Percentiles rank a stretch among this genome's conserved stretches.
These are phyloP conservation scores for Lerista edwardsae DNA, from an alignment of 2,797 vertebrate genomes.

Conservation along the genomic window DNA sequence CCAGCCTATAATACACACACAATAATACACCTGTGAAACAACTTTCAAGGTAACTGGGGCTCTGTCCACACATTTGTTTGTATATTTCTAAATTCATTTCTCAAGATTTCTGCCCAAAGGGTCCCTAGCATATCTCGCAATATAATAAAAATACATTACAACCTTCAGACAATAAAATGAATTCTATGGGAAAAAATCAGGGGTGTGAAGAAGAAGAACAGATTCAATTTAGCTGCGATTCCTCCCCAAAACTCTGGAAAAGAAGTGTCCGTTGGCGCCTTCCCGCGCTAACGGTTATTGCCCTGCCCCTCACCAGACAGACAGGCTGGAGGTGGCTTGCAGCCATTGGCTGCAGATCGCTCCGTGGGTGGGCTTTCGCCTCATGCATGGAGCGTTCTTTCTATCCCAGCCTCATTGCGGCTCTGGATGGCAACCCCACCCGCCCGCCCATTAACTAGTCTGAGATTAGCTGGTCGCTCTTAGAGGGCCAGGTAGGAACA, in stretches of 20 bases:
- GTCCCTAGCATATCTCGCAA: neutral
- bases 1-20: neutral
- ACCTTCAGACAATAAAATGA: neutral
- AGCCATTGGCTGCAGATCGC: too few relatives aligned
- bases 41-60: neutral
- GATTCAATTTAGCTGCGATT: neutral
- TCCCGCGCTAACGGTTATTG: too few relatives aligned
- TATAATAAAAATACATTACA: neutral
- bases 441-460: too few relatives aligned
- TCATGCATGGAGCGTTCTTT: too few relatives aligned
- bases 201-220: neutral
- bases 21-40: neutral
- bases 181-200: neutral
- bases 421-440: too few relatives aligned
- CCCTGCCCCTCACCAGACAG: too few relatives aligned
- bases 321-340: too few relatives aligned
- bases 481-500: too few relatives aligned
- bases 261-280: too few relatives aligned
- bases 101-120: neutral
- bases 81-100: neutral
- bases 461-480: too few relatives aligned
- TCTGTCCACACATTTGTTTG: neutral
- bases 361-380: too few relatives aligned
- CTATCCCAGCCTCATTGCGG: too few relatives aligned
- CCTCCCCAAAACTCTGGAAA: neutral